Evolutionary conservation across 2,888 invertebrate species (phyloP), one percentile per base, ranked within the genome.

Genomic region (Tenthredo livida): DNA sequence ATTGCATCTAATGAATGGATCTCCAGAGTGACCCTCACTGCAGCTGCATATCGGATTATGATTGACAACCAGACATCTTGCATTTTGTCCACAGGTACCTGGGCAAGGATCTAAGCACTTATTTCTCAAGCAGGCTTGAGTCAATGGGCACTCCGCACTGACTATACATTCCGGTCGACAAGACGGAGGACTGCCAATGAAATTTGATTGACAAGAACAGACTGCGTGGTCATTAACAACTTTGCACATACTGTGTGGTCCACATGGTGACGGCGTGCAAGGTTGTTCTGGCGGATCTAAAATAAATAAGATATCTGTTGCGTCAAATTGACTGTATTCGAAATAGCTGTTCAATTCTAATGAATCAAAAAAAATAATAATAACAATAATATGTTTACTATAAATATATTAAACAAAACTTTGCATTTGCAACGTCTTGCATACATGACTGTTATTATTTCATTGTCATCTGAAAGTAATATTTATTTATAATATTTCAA

Each of bases 31-130:
- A 83, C 96, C 95, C 21, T 95, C 93, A 87, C 96, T 95, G 91
- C 97, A 97, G 29, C 96, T 96, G 91, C 97, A 97, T 87, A 97
- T 95, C 1, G 98, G 97, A 91, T 97, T 97, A 90, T 98, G 98
- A 89, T 97, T 96, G 86, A 97, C 95, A 33, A 97, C 97, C 92
- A 96, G 96, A 89, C 98, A 98, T 84, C 96, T 95, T 12, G 98
- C 96, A 90, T 96, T 96, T 88, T 96, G 95, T 25, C 97, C 98
- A 90, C 98, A 98, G 70, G 96, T 96, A 78, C 97, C 97, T 2
- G 95, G 94, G 89, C 97, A 98, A 12, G 97, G 97, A 93, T 97
- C 96, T 80, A 95, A 94, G 91, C 97, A 98, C 93, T 96, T 97
- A 87, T 96, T 95, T 88, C 96, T 96, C 65, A 96, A 94, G 90